Percentiles rank a stretch among this genome's conserved stretches.
Evolutionary conservation across 64 coral and sea anemone species (phyloP).

Genomic region (Orbicella faveolata): DNA sequence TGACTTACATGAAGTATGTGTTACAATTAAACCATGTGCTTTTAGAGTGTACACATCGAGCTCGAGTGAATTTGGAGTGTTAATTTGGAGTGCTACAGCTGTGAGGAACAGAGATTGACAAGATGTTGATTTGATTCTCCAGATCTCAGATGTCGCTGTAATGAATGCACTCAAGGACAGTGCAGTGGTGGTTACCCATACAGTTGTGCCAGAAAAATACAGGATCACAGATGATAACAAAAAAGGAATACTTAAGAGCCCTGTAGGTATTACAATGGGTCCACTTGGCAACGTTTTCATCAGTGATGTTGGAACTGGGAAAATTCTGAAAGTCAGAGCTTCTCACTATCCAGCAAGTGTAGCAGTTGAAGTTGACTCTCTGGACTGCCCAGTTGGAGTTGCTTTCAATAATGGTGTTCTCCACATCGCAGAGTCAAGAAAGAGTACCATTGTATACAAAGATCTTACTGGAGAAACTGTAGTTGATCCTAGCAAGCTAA

Average conservation of each 20-base stretch:
- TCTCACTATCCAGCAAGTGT: conserved; percentile 57
- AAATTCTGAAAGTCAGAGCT: conserved; percentile 45
- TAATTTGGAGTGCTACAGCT: too few species aligned
- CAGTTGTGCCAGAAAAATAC: too few species aligned
- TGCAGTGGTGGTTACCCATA: too few species aligned
- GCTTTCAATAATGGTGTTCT: conserved; percentile 43
- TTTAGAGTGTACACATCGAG: too few species aligned
- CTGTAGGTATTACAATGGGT: conserved; percentile 15
- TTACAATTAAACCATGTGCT: too few species aligned
- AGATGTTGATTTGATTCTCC: too few species aligned
- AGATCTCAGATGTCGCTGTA: too few species aligned
- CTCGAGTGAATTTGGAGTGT: too few species aligned
- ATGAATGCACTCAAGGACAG: too few species aligned
- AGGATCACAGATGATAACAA: conserved; percentile 28
- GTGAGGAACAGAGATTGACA: too few species aligned
- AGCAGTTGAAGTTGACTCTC: conserved; percentile 29
- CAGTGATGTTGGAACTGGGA: conserved; percentile 47
- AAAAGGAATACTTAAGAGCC: background rate
- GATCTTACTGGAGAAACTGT: conserved; percentile 53
- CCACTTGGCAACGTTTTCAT: conserved; percentile 54
- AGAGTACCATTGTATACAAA: conserved; percentile 46
- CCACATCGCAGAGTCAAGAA: conserved; percentile 54
- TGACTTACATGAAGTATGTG: too few species aligned
- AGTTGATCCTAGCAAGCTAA: conserved; percentile 42
- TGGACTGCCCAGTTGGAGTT: conserved; percentile 28